A percentile compares a stretch with the other conserved stretches of the same genome.
phyloP scores from a whole-genome alignment of 2,797 vertebrate genomes.

The Choloepus didactylus region DNA sequence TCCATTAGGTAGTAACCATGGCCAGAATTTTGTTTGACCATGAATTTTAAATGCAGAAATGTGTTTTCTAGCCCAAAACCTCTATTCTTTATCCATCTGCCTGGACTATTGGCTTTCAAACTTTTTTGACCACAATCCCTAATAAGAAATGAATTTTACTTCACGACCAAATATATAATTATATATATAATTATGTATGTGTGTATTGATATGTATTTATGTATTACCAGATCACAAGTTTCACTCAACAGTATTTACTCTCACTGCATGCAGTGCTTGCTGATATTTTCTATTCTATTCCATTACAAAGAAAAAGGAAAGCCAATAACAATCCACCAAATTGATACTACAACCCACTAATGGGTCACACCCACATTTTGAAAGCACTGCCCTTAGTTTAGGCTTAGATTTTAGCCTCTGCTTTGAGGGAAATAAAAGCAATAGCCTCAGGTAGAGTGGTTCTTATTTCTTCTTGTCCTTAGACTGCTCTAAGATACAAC shows the following conservation, averaged over 20 bases:
- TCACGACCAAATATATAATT: background rate
- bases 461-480: background rate
- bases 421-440: constrained; percentile 48
- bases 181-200: background rate
- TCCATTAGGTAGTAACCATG: background rate
- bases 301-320: background rate
- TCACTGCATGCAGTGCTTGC: background rate
- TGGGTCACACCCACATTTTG: constrained; percentile 34
- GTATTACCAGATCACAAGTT: constrained; percentile 41
- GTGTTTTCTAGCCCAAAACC: constrained; percentile 1
- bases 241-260: background rate
- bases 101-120: constrained; percentile 20
- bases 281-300: constrained; percentile 13
- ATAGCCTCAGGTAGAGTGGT: background rate
- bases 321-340: background rate
- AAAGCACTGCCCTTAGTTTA: constrained; percentile 18
- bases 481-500: background rate
- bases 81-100: background rate
- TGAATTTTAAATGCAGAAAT: constrained; percentile 38
- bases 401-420: constrained; percentile 19
- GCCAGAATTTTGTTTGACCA: constrained; percentile 45
- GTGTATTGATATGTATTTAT: background rate
- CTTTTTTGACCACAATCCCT: background rate
- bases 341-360: constrained; percentile 34
- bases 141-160: constrained; percentile 47